phyloP scores from a whole-genome alignment of 2,113 vertebrate genomes.

The Progne subis region DNA sequence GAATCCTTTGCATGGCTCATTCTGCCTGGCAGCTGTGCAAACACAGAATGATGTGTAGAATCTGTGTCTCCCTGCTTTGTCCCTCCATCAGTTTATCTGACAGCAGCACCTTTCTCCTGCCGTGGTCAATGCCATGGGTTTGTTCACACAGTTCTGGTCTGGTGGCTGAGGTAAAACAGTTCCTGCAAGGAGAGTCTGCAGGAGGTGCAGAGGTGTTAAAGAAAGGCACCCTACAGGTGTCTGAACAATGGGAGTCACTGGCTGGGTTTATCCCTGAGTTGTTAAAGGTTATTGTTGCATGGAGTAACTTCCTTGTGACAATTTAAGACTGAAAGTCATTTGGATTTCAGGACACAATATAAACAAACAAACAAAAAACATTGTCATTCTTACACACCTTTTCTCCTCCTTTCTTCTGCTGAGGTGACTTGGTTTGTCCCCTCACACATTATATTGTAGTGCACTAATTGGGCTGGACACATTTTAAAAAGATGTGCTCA shows the following conservation, averaged over 20 bases:
- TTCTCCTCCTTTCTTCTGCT: background rate
- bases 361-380: background rate
- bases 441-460: background rate
- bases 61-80: background rate
- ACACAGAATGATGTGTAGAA: background rate
- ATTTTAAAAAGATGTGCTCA: background rate
- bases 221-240: background rate
- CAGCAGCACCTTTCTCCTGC: background rate
- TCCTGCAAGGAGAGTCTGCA: background rate
- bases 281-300: background rate
- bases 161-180: background rate
- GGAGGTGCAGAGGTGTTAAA: background rate
- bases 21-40: background rate
- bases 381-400: background rate
- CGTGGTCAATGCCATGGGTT: fast-evolving
- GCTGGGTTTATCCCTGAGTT: background rate
- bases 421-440: background rate
- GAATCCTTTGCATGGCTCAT: background rate
- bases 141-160: background rate
- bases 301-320: background rate
- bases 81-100: background rate
- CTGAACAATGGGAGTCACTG: background rate
- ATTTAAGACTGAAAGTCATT: background rate
- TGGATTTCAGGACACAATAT: background rate
- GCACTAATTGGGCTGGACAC: background rate